These are phyloP conservation scores for Taurulus bubalis DNA, from an alignment of 2,113 vertebrate genomes.

Conservation along the genomic window DNA sequence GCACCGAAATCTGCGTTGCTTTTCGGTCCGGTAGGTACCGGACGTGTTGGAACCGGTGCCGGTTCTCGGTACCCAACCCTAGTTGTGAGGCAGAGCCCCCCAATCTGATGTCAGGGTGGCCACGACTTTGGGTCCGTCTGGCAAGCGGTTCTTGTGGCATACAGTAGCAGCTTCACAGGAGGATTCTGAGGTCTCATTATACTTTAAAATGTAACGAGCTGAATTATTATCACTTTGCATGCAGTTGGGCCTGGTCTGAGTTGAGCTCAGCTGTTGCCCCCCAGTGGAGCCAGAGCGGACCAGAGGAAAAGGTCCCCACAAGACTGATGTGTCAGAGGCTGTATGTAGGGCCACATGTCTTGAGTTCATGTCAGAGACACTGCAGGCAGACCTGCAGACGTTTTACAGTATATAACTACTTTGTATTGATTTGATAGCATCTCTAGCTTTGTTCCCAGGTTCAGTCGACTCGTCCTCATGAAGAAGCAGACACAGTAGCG, in stretches of 20 bases:
- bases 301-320: conserved; percentile 8
- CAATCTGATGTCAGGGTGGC: no score
- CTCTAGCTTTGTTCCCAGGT: not conserved
- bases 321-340: conserved; percentile 36
- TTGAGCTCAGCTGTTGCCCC: not conserved
- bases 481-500: not conserved
- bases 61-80: no score
- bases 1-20: no score
- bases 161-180: no score
- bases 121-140: no score
- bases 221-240: not conserved
- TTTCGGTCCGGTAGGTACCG: no score
- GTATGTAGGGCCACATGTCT: not conserved
- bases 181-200: no score
- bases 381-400: not conserved
- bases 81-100: not conserved
- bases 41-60: no score
- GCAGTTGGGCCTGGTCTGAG: not conserved
- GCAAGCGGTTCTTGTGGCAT: no score
- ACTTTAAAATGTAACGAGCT: not conserved
- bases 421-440: not conserved
- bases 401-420: not conserved
- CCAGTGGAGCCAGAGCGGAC: conserved; percentile 3
- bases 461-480: not conserved
- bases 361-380: not conserved